phyloP scores from a whole-genome alignment of 2,113 vertebrate species.

The Oplegnathus fasciatus region DNA sequence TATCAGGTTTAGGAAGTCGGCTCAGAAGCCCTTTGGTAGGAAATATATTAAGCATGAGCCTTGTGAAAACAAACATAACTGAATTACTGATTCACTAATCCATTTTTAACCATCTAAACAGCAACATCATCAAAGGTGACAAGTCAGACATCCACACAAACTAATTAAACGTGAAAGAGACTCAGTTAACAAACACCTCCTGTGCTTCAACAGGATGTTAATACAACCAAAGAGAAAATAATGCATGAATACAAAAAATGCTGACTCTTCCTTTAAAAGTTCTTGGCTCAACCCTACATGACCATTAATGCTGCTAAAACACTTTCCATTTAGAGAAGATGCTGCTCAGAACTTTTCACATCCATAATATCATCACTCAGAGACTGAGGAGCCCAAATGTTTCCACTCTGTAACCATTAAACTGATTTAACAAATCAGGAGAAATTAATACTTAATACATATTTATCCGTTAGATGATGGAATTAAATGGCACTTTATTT shows the following conservation, averaged over 20 bases:
- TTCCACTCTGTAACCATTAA: neutral
- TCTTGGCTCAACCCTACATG: neutral
- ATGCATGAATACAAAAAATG: neutral
- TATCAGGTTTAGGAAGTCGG: conserved; percentile 67
- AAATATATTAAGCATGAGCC: conserved; percentile 40
- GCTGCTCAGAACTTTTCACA: conserved; percentile 49
- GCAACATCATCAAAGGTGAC: neutral
- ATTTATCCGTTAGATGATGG: neutral
- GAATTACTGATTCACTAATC: conserved; percentile 40
- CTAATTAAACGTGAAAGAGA: neutral
- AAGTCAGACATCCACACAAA: conserved; percentile 12
- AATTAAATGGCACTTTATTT: neutral
- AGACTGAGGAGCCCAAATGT: conserved; percentile 22
- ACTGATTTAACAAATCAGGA: too few species aligned
- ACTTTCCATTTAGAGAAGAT: conserved; percentile 36
- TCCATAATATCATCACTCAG: conserved; percentile 58
- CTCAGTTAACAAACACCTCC: neutral
- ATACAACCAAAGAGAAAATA: neutral
- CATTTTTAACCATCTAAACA: conserved; percentile 47
- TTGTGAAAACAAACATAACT: conserved; percentile 49
- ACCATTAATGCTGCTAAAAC: neutral
- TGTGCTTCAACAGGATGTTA: neutral
- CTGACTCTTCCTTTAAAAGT: neutral
- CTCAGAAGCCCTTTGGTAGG: conserved; percentile 37
- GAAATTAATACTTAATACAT: too few species aligned